Evolutionary conservation across 2,888 invertebrate genomes (phyloP).

Genomic region (Lepeophtheirus nordmannii): DNA sequence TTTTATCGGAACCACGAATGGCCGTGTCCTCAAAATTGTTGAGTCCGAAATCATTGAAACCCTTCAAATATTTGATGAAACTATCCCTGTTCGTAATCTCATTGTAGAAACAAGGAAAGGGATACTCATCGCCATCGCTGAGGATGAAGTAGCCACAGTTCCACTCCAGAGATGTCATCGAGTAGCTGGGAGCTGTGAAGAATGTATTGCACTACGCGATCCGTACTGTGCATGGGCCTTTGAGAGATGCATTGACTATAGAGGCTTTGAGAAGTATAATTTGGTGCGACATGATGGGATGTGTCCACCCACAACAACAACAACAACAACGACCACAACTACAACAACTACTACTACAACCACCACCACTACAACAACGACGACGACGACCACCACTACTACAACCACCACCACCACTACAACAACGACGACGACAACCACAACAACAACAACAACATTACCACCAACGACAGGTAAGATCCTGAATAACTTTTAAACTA

Average conservation of each 20-base stretch:
- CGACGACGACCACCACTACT: not conserved
- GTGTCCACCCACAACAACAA: not conserved
- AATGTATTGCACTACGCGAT: conserved; percentile 80
- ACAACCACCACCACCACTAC: not conserved
- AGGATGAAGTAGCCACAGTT: conserved; percentile 67
- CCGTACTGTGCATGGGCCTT: conserved; percentile 83
- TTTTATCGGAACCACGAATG: conserved; percentile 56
- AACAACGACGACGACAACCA: not conserved
- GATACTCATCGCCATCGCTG: conserved; percentile 62
- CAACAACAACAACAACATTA: not conserved
- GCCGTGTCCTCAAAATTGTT: conserved; percentile 31
- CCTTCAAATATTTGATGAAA: conserved; percentile 28
- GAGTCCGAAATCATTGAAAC: conserved; percentile 30
- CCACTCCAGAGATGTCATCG: conserved; percentile 65
- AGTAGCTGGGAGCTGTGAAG: conserved; percentile 42
- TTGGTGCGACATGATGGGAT: not conserved
- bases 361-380: not conserved
- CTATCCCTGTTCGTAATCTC: not conserved
- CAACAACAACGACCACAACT: not conserved
- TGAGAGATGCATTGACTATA: conserved; percentile 2
- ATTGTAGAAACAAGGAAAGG: not conserved
- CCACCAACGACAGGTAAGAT: not conserved
- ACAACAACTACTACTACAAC: not conserved
- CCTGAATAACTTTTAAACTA: too few relatives aligned
- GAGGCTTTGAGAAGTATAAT: not conserved